These are phyloP conservation scores for Genyomyrus donnyi DNA, from an alignment of 2,113 vertebrate genomes.

Conservation along the genomic window DNA sequence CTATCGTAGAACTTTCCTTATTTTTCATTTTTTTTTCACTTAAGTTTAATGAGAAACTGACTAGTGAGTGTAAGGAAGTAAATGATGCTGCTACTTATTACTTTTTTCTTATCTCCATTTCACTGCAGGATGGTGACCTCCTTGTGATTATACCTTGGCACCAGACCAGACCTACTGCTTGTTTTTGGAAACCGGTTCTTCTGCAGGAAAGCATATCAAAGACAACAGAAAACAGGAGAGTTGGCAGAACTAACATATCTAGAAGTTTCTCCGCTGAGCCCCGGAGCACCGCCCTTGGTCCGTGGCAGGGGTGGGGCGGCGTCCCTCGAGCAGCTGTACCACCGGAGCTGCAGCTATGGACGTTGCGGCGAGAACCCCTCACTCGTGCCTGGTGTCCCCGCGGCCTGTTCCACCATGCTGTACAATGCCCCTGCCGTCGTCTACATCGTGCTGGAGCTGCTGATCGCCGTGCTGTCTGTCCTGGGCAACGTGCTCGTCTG, in stretches of 20 bases:
- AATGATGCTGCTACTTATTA: neutral
- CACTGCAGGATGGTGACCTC: slow-evolving; percentile 20
- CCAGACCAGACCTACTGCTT: slow-evolving; percentile 32
- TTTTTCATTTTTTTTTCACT: neutral
- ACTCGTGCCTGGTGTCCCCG: slow-evolving; percentile 44
- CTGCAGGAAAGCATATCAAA: slow-evolving; percentile 23
- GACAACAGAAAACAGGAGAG: slow-evolving; percentile 23
- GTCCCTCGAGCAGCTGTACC: slow-evolving; percentile 26
- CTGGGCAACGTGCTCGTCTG: slow-evolving; percentile 92
- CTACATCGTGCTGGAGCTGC: slow-evolving; percentile 82
- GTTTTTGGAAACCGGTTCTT: slow-evolving; percentile 36
- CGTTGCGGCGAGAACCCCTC: slow-evolving; percentile 60
- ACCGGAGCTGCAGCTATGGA: slow-evolving; percentile 77
- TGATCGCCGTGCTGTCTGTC: slow-evolving; percentile 81
- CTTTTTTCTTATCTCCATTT: neutral
- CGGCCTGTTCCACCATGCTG: slow-evolving; percentile 63
- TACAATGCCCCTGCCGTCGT: slow-evolving; percentile 40
- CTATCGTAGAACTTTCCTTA: neutral
- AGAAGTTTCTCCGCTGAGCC: neutral
- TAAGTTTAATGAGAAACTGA: neutral
- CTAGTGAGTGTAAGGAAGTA: neutral
- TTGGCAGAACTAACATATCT: neutral
- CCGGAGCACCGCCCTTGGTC: neutral
- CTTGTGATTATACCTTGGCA: slow-evolving; percentile 28
- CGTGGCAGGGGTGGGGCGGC: slow-evolving; percentile 21